Percentiles rank a stretch among this genome's conserved stretches.
These are phyloP conservation scores for Solea solea DNA, from an alignment of 2,113 vertebrate genomes.

Conservation along the genomic window DNA sequence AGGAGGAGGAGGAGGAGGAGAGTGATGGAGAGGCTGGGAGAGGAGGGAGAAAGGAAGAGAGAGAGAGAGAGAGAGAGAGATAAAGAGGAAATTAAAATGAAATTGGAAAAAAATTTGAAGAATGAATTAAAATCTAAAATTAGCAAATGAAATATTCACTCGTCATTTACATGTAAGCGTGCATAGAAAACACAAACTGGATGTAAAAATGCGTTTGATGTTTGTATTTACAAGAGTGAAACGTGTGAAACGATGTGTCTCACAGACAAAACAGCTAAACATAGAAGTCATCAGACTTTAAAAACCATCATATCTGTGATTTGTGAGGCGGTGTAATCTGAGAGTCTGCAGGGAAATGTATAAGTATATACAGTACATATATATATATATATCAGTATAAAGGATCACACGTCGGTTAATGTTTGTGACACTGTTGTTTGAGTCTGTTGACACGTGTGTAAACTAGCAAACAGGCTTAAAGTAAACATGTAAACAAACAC, in stretches of 20 bases:
- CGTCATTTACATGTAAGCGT: no score
- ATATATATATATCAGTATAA: no score
- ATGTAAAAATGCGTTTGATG: background rate
- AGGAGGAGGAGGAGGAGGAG: constrained; percentile 62
- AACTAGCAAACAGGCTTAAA: no score
- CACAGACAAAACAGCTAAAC: background rate
- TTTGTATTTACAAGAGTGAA: background rate
- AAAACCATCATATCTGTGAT: background rate
- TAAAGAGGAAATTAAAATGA: constrained; percentile 37
- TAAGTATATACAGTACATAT: no score
- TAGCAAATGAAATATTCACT: no score
- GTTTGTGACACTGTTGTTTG: no score
- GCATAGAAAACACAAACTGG: background rate
- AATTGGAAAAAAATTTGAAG: no score
- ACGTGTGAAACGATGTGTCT: background rate
- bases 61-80: background rate
- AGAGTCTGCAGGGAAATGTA: background rate
- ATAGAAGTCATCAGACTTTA: background rate
- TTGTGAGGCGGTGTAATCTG: background rate
- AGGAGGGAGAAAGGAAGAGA: background rate
- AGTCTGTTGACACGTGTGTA: no score
- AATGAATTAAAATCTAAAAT: no score
- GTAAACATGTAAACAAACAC: no score
- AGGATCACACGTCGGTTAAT: no score
- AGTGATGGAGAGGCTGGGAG: constrained; percentile 46